Conservation (phyloP, 2,888 invertebrate species). For the Ormyrus labotus region DNA sequence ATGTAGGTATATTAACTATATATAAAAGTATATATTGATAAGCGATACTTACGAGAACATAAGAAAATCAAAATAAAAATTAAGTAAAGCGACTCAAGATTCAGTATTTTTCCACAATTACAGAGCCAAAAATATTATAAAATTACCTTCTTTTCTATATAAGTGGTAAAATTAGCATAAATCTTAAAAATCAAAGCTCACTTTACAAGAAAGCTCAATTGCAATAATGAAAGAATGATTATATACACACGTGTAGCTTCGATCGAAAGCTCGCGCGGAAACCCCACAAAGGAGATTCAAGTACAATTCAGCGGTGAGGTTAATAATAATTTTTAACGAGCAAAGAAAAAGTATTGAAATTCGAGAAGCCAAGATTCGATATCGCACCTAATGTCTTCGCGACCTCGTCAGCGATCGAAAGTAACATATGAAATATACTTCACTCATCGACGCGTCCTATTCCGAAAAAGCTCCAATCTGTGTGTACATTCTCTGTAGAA, state of each 20-base stretch:
- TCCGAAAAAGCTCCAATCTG: slow-evolving; percentile 11
- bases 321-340: neutral
- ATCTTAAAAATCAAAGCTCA: slow-evolving; percentile 18
- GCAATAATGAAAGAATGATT: slow-evolving; percentile 12
- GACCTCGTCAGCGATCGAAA: slow-evolving; percentile 56
- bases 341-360: slow-evolving; percentile 23
- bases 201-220: neutral
- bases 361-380: slow-evolving; percentile 49
- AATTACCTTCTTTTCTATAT: neutral
- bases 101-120: slow-evolving; percentile 23
- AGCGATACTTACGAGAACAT: too few species aligned
- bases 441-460: slow-evolving; percentile 27
- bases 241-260: too few species aligned
- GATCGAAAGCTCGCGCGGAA: too few species aligned
- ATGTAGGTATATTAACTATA: neutral
- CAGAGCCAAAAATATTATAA: neutral
- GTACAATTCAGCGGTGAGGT: too few species aligned
- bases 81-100: neutral
- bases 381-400: slow-evolving; percentile 48
- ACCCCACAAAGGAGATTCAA: too few species aligned
- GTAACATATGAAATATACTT: slow-evolving; percentile 30
- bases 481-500: neutral
- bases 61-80: slow-evolving; percentile 18
- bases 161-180: neutral
- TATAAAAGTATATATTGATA: neutral